A percentile compares a stretch with the other conserved stretches of the same genome.
Conservation (phyloP, 2,888 invertebrate genomes). For the Torymus aiolomorphi region DNA sequence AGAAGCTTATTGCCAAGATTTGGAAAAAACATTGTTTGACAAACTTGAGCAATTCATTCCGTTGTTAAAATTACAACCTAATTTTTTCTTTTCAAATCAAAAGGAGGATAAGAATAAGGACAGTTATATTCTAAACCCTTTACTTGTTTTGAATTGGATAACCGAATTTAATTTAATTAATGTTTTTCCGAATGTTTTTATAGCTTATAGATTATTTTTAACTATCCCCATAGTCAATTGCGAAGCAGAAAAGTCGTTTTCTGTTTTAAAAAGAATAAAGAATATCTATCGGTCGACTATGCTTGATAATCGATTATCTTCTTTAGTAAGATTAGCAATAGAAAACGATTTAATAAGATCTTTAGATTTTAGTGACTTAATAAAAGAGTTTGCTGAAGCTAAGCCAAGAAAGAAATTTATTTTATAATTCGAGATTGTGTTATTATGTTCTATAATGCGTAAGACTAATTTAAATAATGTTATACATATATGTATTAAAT, state of each 20-base stretch:
- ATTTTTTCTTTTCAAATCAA: background rate
- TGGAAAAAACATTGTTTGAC: background rate
- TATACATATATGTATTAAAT: background rate
- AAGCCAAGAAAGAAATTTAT: constrained; percentile 19
- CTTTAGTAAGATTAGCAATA: background rate
- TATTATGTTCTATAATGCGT: too few relatives aligned
- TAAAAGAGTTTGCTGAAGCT: background rate
- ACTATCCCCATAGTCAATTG: constrained; percentile 6
- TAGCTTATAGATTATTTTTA: background rate
- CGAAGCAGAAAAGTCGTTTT: background rate
- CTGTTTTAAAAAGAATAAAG: constrained; percentile 8
- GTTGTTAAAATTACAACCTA: background rate
- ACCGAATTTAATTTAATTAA: background rate
- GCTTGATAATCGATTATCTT: constrained; percentile 2
- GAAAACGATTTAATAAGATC: constrained; percentile 17
- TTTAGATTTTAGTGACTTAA: constrained; percentile 9
- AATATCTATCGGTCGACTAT: background rate
- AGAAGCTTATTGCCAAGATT: background rate
- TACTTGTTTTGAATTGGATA: background rate
- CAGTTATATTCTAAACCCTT: background rate
- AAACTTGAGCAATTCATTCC: background rate
- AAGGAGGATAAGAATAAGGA: background rate
- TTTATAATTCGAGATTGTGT: too few relatives aligned
- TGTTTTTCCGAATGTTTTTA: background rate
- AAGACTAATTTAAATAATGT: constrained; percentile 1